Conservation (phyloP, 2,888 invertebrate genomes). For the Conchocele bisecta region DNA sequence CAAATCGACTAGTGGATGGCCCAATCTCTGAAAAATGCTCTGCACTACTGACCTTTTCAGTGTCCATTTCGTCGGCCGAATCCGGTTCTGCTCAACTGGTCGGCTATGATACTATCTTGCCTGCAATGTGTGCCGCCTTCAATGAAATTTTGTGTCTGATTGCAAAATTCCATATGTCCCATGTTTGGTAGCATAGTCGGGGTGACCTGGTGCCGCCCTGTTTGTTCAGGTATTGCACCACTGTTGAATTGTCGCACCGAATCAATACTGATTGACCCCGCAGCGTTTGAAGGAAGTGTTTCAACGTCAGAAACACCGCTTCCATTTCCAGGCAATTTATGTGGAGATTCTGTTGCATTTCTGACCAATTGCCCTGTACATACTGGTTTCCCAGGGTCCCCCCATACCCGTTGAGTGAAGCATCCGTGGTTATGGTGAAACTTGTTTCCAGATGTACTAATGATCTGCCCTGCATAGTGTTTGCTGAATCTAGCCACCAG, state of each 20-base stretch:
- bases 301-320: conserved; percentile 33
- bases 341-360: conserved; percentile 10
- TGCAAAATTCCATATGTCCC: conserved; percentile 36
- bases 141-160: conserved; percentile 20
- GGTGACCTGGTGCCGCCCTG: conserved; percentile 46
- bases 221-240: conserved; percentile 47
- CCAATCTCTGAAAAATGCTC: conserved; percentile 13
- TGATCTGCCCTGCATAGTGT: conserved; percentile 23
- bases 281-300: conserved; percentile 19
- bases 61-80: conserved; percentile 34
- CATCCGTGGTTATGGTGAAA: conserved; percentile 37
- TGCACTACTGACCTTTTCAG: conserved; percentile 9
- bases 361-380: conserved; percentile 32
- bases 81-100: conserved; percentile 18
- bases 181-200: conserved; percentile 29
- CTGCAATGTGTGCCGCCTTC: conserved; percentile 37
- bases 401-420: conserved; percentile 25
- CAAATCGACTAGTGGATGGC: conserved; percentile 16
- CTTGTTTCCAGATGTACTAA: conserved; percentile 9
- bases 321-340: conserved; percentile 53
- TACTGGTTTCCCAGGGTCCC: conserved; percentile 28
- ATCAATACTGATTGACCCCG: conserved; percentile 29
- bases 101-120: conserved; percentile 28
- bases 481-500: conserved; percentile 30
- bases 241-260: conserved; percentile 42